Conservation (phyloP, 2,113 vertebrate species). For the Leucopsar rothschildi region DNA sequence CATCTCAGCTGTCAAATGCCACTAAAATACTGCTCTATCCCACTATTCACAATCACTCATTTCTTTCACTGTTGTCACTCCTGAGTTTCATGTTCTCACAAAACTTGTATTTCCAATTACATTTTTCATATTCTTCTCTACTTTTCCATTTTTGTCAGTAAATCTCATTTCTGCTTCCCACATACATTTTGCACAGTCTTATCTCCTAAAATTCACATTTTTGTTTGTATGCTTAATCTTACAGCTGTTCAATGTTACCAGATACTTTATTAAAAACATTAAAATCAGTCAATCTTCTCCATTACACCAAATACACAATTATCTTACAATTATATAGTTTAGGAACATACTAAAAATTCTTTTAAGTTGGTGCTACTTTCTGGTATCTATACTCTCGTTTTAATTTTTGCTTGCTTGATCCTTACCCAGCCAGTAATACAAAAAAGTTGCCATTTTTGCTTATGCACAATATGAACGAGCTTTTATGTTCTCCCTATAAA, state of each 20-base stretch:
- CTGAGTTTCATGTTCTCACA: neutral
- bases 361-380: neutral
- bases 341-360: neutral
- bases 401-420: neutral
- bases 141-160: neutral
- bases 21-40: neutral
- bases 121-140: neutral
- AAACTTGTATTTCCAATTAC: neutral
- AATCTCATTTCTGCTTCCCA: neutral
- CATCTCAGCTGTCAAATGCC: neutral
- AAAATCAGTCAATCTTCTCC: neutral
- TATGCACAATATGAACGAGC: accelerated
- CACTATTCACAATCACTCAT: neutral
- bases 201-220: neutral
- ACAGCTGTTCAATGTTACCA: neutral
- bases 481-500: neutral
- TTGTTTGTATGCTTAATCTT: neutral
- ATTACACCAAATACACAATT: neutral
- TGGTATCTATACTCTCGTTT: neutral
- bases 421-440: neutral
- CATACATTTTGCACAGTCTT: neutral
- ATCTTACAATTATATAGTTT: neutral
- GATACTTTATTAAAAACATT: neutral
- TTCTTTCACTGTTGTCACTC: neutral
- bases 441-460: neutral